Evolutionary conservation across 2,113 vertebrate genomes (phyloP).

Genomic region (Burhinus bistriatus): DNA sequence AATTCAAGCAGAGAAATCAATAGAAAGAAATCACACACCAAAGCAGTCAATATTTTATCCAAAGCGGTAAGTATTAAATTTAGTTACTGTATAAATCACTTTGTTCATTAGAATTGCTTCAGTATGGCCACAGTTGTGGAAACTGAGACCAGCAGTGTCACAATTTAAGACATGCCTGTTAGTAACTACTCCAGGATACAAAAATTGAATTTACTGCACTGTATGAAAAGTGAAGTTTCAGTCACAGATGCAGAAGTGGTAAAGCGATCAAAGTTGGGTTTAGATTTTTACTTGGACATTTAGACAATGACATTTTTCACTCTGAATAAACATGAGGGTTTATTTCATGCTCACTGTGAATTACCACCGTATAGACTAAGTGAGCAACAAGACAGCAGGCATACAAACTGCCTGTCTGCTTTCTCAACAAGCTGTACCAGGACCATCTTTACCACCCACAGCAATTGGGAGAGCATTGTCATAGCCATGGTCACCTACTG

Average conservation of each 20-base stretch:
- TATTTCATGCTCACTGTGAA: neutral
- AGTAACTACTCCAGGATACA: neutral
- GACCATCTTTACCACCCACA: neutral
- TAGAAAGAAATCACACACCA: neutral
- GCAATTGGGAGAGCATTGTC: no score
- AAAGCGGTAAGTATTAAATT: neutral
- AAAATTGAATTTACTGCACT: neutral
- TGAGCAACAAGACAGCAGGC: neutral
- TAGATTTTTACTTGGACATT: neutral
- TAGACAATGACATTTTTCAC: neutral
- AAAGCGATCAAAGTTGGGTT: fast-evolving
- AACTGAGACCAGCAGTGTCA: neutral
- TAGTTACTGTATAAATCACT: neutral
- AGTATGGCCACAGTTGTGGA: neutral
- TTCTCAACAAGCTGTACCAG: neutral
- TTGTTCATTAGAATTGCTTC: neutral
- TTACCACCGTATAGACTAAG: neutral
- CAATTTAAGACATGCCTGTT: neutral
- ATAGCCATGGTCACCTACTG: no score
- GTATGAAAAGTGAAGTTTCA: neutral
- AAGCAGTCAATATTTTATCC: neutral
- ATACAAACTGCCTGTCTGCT: neutral
- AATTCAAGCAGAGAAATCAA: neutral
- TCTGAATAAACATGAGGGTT: neutral
- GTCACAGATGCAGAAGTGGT: neutral